These are phyloP conservation scores for Agriopis aurantiaria DNA, from an alignment of 2,888 invertebrate genomes.

Conservation along the genomic window DNA sequence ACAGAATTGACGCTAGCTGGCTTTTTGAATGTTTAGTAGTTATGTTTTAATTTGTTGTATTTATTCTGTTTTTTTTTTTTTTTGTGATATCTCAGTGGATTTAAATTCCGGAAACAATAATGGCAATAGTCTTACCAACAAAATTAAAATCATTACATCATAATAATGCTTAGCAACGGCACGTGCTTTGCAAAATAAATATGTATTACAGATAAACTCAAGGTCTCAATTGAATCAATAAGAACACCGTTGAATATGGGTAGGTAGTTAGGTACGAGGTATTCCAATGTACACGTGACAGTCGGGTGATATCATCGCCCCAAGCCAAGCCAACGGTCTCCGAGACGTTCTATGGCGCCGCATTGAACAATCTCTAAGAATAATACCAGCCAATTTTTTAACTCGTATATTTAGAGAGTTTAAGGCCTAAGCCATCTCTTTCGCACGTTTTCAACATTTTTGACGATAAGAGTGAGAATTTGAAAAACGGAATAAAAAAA, in stretches of 20 bases:
- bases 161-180: slow-evolving; percentile 27
- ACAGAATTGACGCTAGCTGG: no score
- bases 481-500: no score
- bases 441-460: no score
- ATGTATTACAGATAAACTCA: slow-evolving; percentile 13
- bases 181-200: slow-evolving; percentile 21
- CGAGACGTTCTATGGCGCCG: slow-evolving; percentile 55
- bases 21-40: no score
- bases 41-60: no score
- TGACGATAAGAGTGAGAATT: no score
- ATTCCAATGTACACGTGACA: slow-evolving; percentile 55
- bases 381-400: slow-evolving; percentile 14
- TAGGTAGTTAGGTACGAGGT: slow-evolving; percentile 34
- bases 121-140: no score
- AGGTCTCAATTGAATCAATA: slow-evolving; percentile 42
- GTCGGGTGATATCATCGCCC: slow-evolving; percentile 59
- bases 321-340: slow-evolving; percentile 44
- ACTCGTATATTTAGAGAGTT: slow-evolving; percentile 5
- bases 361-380: slow-evolving; percentile 38
- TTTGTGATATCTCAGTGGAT: no score
- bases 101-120: no score
- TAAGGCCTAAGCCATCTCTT: no score
- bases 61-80: no score
- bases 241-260: slow-evolving; percentile 41
- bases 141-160: background rate